phyloP scores from a whole-genome alignment of 2,888 invertebrate species.

The Coecobrya sp. region DNA sequence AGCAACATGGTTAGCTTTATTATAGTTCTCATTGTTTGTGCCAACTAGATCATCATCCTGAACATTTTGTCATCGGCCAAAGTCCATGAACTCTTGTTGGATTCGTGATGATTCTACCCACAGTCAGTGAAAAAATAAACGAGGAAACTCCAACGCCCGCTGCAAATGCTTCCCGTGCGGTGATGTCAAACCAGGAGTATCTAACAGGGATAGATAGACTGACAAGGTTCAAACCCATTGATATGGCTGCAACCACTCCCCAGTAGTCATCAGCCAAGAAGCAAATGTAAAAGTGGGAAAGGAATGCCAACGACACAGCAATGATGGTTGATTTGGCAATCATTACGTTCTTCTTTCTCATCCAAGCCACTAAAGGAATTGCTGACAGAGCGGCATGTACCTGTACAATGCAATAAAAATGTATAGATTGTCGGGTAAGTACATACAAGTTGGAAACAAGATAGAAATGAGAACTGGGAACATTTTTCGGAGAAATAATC shows the following conservation, averaged over 20 bases:
- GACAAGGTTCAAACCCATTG: slow-evolving; percentile 79
- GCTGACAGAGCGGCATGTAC: slow-evolving; percentile 76
- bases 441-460: neutral
- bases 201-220: slow-evolving; percentile 73
- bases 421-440: neutral
- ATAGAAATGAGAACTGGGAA: neutral
- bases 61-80: neutral
- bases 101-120: slow-evolving; percentile 56
- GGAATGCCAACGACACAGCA: slow-evolving; percentile 70
- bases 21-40: slow-evolving; percentile 41
- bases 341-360: slow-evolving; percentile 75
- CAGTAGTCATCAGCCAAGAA: slow-evolving; percentile 77
- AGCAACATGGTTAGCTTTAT: slow-evolving; percentile 34
- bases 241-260: slow-evolving; percentile 78
- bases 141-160: slow-evolving; percentile 76
- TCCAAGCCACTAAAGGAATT: slow-evolving; percentile 76
- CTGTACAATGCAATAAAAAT: slow-evolving; percentile 6
- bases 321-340: slow-evolving; percentile 77
- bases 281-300: slow-evolving; percentile 81
- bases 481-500: neutral
- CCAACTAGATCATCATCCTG: slow-evolving; percentile 29
- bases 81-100: slow-evolving; percentile 32
- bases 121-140: slow-evolving; percentile 71
- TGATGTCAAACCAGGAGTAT: slow-evolving; percentile 72
- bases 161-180: slow-evolving; percentile 76